Percentiles rank a stretch among this genome's conserved stretches.
Conservation (phyloP, 2,888 invertebrate species). For the Ligdia adustata region DNA sequence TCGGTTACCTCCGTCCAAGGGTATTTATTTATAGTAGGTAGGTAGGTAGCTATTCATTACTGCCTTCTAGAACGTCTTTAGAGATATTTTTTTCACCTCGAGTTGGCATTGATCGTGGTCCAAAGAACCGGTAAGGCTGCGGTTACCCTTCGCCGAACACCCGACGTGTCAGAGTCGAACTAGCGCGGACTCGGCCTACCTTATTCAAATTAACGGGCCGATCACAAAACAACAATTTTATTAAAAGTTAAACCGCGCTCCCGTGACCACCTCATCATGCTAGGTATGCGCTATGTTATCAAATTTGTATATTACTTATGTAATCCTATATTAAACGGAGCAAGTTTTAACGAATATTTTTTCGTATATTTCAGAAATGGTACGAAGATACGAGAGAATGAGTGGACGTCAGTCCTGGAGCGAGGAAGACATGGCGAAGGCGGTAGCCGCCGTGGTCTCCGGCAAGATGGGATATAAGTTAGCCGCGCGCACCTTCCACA, state of each 20-base stretch:
- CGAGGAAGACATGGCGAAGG: slow-evolving; percentile 79
- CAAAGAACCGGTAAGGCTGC: slow-evolving; percentile 76
- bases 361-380: slow-evolving; percentile 70
- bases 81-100: slow-evolving; percentile 74
- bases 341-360: not conserved
- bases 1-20: slow-evolving; percentile 24
- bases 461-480: slow-evolving; percentile 81
- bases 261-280: slow-evolving; percentile 8
- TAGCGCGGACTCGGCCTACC: slow-evolving; percentile 38
- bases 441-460: slow-evolving; percentile 77
- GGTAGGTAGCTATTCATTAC: slow-evolving; percentile 33
- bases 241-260: slow-evolving; percentile 23
- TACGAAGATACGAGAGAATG: slow-evolving; percentile 80
- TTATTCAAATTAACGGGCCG: slow-evolving; percentile 49
- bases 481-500: slow-evolving; percentile 77
- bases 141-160: slow-evolving; percentile 77
- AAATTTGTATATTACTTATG: not conserved
- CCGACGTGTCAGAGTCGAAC: slow-evolving; percentile 43
- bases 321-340: no score
- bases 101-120: slow-evolving; percentile 74
- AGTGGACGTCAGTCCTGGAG: slow-evolving; percentile 80
- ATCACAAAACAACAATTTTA: slow-evolving; percentile 37
- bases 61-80: slow-evolving; percentile 65
- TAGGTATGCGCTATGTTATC: slow-evolving; percentile 5
- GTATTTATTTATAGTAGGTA: slow-evolving; percentile 34